These are phyloP conservation scores for Oxycera nigricornis DNA, from an alignment of 2,888 invertebrate species.

Conservation along the genomic window DNA sequence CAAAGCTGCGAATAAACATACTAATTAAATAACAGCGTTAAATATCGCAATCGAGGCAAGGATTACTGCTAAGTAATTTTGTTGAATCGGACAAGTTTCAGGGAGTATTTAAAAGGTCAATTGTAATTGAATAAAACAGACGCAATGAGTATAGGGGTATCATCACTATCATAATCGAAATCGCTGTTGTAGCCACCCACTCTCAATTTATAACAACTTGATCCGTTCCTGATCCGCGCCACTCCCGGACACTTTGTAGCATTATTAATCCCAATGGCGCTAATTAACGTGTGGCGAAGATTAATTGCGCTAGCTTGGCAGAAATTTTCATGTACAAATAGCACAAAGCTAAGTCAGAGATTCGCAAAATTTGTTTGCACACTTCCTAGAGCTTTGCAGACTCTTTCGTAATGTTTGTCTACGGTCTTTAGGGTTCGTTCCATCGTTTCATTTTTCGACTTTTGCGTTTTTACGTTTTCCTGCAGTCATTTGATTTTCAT, in stretches of 20 bases:
- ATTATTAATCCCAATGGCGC: constrained; percentile 59
- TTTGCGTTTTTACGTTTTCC: constrained; percentile 11
- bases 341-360: constrained; percentile 37
- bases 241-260: neutral
- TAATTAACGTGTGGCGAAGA: constrained; percentile 59
- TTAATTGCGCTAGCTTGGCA: constrained; percentile 49
- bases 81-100: no score
- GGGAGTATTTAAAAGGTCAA: no score
- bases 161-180: no score
- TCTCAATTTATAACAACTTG: no score
- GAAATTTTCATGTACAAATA: constrained; percentile 44
- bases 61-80: no score
- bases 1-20: no score
- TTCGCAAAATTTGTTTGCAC: constrained; percentile 36
- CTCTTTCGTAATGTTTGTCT: constrained; percentile 30
- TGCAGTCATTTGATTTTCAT: constrained; percentile 32
- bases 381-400: constrained; percentile 13
- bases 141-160: no score
- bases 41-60: no score
- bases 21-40: no score
- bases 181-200: no score
- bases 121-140: no score
- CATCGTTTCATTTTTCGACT: constrained; percentile 32
- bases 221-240: no score
- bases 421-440: constrained; percentile 32